Evolutionary conservation across 2,797 vertebrate genomes (phyloP).

Genomic region (Pyrrhura leucotis): DNA sequence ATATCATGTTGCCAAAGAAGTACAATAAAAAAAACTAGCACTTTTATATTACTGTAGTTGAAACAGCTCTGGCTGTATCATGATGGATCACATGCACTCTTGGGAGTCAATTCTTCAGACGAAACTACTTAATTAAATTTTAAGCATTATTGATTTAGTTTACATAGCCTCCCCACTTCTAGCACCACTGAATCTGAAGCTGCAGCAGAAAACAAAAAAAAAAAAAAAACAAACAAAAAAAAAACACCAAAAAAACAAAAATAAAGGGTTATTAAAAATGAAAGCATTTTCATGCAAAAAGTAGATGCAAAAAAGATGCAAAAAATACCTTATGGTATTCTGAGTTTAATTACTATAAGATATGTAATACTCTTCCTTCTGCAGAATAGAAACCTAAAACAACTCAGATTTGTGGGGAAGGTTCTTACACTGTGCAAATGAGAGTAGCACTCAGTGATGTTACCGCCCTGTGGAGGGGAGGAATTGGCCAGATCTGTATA

Average conservation of each 20-base stretch:
- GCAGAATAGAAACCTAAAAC: not conserved
- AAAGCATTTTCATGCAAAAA: not conserved
- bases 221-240: not conserved
- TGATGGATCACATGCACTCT: conserved; percentile 15
- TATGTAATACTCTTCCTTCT: not conserved
- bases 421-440: not conserved
- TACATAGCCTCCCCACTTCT: not conserved
- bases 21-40: not conserved
- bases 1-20: conserved; percentile 14
- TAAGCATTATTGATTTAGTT: conserved; percentile 55
- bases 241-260: not conserved
- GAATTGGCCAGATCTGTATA: not conserved
- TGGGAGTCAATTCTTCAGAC: conserved; percentile 38
- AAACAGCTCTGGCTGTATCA: not conserved
- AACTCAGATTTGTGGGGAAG: not conserved
- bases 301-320: not conserved
- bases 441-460: not conserved
- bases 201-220: not conserved
- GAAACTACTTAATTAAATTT: conserved; percentile 58
- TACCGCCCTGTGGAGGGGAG: not conserved
- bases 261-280: conserved; percentile 5
- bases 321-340: not conserved
- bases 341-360: not conserved
- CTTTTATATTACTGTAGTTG: conserved; percentile 12
- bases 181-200: not conserved